Conservation (phyloP, 2,113 vertebrate genomes). For the Catharus fuscescens region DNA sequence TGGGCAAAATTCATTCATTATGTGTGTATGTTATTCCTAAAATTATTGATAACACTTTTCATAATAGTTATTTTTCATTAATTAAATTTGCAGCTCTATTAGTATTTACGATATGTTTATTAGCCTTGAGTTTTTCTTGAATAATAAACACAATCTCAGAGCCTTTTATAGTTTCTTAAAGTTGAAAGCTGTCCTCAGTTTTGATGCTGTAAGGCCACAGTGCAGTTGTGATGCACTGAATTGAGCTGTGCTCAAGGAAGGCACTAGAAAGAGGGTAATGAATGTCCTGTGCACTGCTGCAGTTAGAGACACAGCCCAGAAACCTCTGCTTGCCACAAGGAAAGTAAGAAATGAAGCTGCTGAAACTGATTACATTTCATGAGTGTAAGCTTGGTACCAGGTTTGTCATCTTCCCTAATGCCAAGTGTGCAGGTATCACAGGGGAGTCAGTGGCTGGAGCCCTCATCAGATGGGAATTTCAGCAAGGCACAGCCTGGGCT, state of each 20-base stretch:
- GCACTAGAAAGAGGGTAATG: neutral
- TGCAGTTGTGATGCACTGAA: conserved; percentile 3
- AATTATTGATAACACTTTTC: conserved; percentile 92
- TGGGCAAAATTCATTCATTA: conserved; percentile 90
- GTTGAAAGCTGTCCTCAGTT: conserved; percentile 54
- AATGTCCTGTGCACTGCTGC: neutral
- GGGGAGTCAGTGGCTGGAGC: neutral
- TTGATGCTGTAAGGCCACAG: conserved; percentile 44
- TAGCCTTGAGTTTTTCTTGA: conserved; percentile 77
- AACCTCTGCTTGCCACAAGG: neutral
- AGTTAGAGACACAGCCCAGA: neutral
- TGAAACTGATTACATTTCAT: neutral
- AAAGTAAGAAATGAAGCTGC: neutral
- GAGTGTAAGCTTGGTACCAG: neutral
- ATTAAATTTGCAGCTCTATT: conserved; percentile 86
- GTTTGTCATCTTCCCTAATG: neutral
- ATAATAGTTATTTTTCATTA: conserved; percentile 89
- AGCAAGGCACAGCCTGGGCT: neutral
- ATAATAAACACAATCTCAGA: conserved; percentile 69
- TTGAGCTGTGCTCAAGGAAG: neutral
- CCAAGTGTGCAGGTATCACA: rapidly evolving
- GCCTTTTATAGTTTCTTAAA: neutral
- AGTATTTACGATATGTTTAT: conserved; percentile 85
- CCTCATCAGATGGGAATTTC: neutral
- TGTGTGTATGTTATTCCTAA: conserved; percentile 87